A percentile compares a stretch with the other conserved stretches of the same genome.
Evolutionary conservation across 2,888 invertebrate species (phyloP).

Genomic region (Leptogaster cylindrica): DNA sequence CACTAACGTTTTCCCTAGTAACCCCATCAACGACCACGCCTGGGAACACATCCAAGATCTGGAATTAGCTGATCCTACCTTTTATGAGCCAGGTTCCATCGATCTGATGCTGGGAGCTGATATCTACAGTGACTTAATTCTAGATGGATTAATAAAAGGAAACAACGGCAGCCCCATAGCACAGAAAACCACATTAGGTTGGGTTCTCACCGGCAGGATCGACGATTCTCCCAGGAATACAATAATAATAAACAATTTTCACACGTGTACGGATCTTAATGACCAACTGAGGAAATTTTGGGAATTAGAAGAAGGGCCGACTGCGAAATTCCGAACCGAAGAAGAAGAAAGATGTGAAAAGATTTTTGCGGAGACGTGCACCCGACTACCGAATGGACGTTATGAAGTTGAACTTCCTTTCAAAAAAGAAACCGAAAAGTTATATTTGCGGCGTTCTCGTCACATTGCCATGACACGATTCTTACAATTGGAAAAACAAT

Average conservation of each 20-base stretch:
- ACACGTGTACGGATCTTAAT: no score
- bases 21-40: no score
- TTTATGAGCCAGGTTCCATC: background rate
- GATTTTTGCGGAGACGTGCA: background rate
- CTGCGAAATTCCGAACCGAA: background rate
- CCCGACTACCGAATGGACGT: background rate
- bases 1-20: no score
- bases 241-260: no score
- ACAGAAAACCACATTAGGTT: background rate
- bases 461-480: background rate
- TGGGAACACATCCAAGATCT: no score
- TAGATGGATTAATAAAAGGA: background rate
- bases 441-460: background rate
- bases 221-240: background rate
- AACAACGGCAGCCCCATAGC: background rate
- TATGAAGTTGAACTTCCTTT: background rate
- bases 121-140: background rate
- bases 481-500: background rate
- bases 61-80: background rate
- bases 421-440: background rate
- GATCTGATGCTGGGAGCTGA: conserved; percentile 4
- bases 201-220: background rate
- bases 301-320: background rate
- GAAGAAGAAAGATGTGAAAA: background rate
- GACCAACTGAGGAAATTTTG: no score